These are phyloP conservation scores for Gymnothorax javanicus DNA, from an alignment of 2,797 vertebrate genomes.

Conservation along the genomic window DNA sequence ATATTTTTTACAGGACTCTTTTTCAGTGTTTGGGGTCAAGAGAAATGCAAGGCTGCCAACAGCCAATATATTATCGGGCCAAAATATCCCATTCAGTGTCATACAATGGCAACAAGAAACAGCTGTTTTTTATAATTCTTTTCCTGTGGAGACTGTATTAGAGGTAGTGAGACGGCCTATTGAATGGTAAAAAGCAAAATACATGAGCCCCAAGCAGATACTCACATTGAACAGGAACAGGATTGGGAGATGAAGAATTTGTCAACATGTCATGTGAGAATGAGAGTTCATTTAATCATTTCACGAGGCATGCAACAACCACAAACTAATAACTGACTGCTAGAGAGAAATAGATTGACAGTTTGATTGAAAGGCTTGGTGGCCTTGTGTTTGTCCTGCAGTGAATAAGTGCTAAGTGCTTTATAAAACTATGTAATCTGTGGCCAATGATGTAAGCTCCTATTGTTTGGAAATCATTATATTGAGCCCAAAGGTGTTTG, in stretches of 20 bases:
- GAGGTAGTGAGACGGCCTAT: background rate
- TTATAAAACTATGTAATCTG: background rate
- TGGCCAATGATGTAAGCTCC: background rate
- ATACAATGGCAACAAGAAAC: background rate
- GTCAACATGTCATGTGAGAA: background rate
- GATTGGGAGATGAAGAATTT: background rate
- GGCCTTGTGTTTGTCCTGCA: background rate
- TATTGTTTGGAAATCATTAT: background rate
- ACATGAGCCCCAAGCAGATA: conserved; percentile 3
- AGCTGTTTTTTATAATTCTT: background rate
- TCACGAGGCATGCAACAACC: background rate
- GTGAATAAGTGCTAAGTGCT: conserved; percentile 5
- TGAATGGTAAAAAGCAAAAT: background rate
- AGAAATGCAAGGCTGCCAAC: background rate
- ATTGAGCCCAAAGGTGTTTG: background rate
- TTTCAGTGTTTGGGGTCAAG: background rate
- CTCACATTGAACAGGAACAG: background rate
- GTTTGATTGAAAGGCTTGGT: background rate
- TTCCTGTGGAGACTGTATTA: background rate
- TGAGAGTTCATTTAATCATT: background rate
- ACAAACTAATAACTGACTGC: background rate
- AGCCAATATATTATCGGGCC: background rate
- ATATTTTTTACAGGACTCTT: background rate
- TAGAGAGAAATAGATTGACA: background rate
- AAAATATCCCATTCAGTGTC: background rate